Evolutionary conservation across 2,113 vertebrate genomes (phyloP), one percentile per base, ranked within the genome.

Genomic region (Aegotheles bennettii): DNA sequence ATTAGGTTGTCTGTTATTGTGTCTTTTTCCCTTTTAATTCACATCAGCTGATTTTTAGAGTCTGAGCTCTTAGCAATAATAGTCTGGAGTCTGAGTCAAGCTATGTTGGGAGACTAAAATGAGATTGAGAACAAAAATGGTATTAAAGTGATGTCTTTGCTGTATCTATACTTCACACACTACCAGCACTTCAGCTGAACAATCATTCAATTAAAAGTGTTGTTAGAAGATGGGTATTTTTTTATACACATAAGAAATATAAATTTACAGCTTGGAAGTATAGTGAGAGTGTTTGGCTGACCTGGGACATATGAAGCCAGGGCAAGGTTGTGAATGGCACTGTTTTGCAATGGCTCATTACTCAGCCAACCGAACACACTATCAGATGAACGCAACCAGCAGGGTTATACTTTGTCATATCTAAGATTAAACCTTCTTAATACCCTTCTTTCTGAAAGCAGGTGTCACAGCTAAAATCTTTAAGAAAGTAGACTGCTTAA

Each of bases 341-440:
- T 23, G 16, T 6, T 51, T 82, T 84, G 65, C 65, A 51, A 12
- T 11, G 35, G 28, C 17, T 26, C 18, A 16, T 26, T 23, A 43
- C 71, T 91, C 42, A 70, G n/a, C 4, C 53, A 60, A 6, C 24
- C 69, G 63, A 68, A 48, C 19, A 59, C 7, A 9, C 13, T n/a
- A 59, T 29, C 29, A 87, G 56, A 84, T 51, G 71, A 75, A 79
- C 63, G 13, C 42, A 93, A 63, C 5, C 20, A 76, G 69, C 35
- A 20, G 64, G 67, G 64, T 84, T 95, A 69, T 45, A 33, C 35
- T 89, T 70, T 38, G 63, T 47, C 73, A 31, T 0, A 2, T 51
- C n/a, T 84, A 82, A 54, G 63, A 83, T 87, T 89, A 94, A 93
- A 73, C 19, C 40, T 87, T 77, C 94, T 95, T 88, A 94, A 94